Conservation (phyloP, 2,888 invertebrate species). For the Acleris holmiana region DNA sequence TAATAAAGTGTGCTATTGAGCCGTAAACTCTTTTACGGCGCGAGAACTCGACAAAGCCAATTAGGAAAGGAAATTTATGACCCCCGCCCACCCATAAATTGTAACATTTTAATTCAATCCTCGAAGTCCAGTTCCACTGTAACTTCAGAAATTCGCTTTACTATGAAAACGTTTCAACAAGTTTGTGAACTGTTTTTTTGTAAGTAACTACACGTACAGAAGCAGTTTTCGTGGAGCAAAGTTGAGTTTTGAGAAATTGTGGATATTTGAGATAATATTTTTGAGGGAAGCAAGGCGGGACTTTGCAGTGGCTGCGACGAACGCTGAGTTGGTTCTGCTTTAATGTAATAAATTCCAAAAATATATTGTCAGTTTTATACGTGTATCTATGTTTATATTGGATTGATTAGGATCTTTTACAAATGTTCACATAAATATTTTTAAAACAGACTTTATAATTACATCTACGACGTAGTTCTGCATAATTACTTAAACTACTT, state of each 20-base stretch:
- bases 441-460: no score
- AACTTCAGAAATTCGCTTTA: conserved; percentile 49
- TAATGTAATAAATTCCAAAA: no score
- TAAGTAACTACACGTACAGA: background rate
- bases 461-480: no score
- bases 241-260: conserved; percentile 1
- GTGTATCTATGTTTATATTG: no score
- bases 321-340: no score
- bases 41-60: conserved; percentile 70
- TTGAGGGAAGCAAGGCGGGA: background rate
- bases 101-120: conserved; percentile 80
- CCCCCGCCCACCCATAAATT: conserved; percentile 70
- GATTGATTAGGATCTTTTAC: no score
- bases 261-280: conserved; percentile 2
- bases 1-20: conserved; percentile 71
- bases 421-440: no score
- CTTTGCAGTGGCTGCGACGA: background rate
- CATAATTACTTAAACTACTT: no score
- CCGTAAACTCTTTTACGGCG: conserved; percentile 78
- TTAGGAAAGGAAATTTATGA: conserved; percentile 78
- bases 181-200: conserved; percentile 22
- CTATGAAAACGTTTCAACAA: conserved; percentile 34
- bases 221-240: background rate
- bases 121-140: conserved; percentile 55
- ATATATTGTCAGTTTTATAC: no score